Conservation (phyloP, 2,888 invertebrate species). For the Stramonita haemastoma region DNA sequence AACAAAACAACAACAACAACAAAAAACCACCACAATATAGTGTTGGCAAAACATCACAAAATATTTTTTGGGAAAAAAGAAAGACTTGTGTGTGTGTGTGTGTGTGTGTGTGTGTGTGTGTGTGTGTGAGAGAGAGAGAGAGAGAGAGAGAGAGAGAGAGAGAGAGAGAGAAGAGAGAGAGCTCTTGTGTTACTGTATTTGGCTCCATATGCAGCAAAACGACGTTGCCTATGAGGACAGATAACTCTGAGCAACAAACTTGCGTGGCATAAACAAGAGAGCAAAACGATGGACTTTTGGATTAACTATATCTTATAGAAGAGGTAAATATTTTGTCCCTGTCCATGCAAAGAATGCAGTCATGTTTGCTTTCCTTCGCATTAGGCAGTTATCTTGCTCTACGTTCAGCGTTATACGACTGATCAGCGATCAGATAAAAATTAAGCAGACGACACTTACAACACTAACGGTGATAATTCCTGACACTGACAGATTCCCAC, state of each 20-base stretch:
- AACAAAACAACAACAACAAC: neutral
- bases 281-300: neutral
- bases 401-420: no score
- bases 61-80: neutral
- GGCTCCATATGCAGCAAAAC: neutral
- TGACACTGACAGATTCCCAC: no score
- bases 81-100: neutral
- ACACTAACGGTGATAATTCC: no score
- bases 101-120: neutral
- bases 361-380: no score
- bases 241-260: constrained; percentile 7
- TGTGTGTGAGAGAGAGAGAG: neutral
- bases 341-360: no score
- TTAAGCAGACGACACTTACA: no score
- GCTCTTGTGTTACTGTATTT: neutral
- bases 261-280: neutral
- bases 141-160: neutral
- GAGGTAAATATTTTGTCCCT: no score
- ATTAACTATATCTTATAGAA: neutral
- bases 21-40: no score
- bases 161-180: neutral
- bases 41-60: no score
- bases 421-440: no score
- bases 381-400: no score
- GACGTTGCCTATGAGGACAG: neutral